Evolutionary conservation across 2,888 invertebrate genomes (phyloP), one percentile per base, ranked within the genome.

Genomic region (Boloria selene): DNA sequence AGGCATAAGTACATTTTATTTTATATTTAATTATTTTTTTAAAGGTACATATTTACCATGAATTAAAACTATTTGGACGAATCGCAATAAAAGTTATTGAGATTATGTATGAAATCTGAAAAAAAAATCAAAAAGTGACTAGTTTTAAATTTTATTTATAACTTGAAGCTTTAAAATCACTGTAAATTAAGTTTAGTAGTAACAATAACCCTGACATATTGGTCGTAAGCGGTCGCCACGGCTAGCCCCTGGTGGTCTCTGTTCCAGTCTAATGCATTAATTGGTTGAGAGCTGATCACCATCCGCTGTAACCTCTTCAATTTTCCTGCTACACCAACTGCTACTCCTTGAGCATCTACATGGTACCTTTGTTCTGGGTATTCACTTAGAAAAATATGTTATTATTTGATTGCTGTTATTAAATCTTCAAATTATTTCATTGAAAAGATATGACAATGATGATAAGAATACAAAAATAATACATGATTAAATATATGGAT

Each of bases 231-330:
- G 1, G 97, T 96, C 79, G 97, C 97, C 1, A 98, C 95, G 6
- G 96, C 96, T 3, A 99, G 91, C 0, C 98, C 98, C 53, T 94
- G 88, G 82, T 98, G 98, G 82, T 98, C 98, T 0, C 95, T 54
- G 85, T 96, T 97, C 98, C 98, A 99, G 80, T 98, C 97, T 73
- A 97, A 95, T 13, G 96, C 94, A 79, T 96, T 96, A 70, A 99
- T 95, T 0, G 98, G 98, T 82, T 99, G 98, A 5, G 96, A 93
- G 17, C 98, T 96, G 62, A 98, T 78, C 0, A 95, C 95, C 75
- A 95, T 94, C 66, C 97, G 97, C 83, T 98, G 97, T 7, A 98
- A 84, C 62, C 96, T 93, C 38, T 93, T 90, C 31, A 98, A 80
- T 44, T 93, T 94, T 0, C 98, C 98, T 1, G 95, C 85, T 0